A percentile compares a stretch with the other conserved stretches of the same genome.
Conservation (phyloP, 2,888 invertebrate species). For the Mesochorus sp. region DNA sequence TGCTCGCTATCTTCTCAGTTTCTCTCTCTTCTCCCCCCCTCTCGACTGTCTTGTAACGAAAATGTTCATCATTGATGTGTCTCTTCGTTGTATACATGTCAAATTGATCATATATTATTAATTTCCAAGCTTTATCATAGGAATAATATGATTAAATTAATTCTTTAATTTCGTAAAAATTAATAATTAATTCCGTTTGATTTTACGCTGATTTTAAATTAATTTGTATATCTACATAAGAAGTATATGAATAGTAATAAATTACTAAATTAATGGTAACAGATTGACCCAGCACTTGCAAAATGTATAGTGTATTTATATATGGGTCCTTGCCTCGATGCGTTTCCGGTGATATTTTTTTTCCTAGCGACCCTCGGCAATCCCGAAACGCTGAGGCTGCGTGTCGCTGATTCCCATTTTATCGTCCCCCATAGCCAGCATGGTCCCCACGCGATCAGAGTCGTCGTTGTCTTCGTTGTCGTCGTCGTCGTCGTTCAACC, state of each 20-base stretch:
- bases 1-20: neutral
- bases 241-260: too few relatives aligned
- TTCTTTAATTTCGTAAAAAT: neutral
- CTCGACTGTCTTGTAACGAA: neutral
- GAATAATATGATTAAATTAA: neutral
- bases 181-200: neutral
- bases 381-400: conserved; percentile 58
- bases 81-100: neutral
- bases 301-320: too few relatives aligned
- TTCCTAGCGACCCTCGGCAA: conserved; percentile 32
- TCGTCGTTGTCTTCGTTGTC: conserved; percentile 46
- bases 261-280: too few relatives aligned
- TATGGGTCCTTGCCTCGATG: neutral
- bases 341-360: conserved; percentile 32
- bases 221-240: neutral
- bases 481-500: conserved; percentile 43
- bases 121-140: neutral
- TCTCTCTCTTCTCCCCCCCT: neutral
- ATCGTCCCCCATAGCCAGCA: conserved; percentile 48
- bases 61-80: conserved; percentile 5
- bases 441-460: conserved; percentile 7
- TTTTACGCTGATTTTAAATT: neutral
- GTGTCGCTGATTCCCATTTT: conserved; percentile 54
- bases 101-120: neutral
- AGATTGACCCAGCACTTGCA: neutral